phyloP scores from a whole-genome alignment of 2,797 vertebrate genomes.

The Syngnathus rostellatus region DNA sequence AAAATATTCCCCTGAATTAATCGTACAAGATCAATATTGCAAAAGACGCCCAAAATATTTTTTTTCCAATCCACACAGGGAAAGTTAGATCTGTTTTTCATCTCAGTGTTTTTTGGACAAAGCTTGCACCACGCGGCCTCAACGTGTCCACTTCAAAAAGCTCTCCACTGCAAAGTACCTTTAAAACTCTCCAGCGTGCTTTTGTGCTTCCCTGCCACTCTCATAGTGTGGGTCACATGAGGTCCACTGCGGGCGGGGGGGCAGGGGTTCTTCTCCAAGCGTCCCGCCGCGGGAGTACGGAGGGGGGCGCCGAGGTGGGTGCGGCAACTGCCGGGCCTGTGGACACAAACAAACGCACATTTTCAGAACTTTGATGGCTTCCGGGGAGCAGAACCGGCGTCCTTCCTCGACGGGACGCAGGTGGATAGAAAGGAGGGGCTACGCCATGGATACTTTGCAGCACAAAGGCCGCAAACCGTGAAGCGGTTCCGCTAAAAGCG shows the following conservation, averaged over 20 bases:
- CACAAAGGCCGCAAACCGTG: conserved; percentile 43
- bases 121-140: neutral
- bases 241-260: conserved; percentile 5
- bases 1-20: too few relatives aligned
- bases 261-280: conserved; percentile 31
- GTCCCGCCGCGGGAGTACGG: conserved; percentile 42
- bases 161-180: neutral
- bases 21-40: too few relatives aligned
- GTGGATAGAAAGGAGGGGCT: neutral
- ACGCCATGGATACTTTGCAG: neutral
- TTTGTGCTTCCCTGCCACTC: neutral
- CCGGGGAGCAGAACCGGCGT: conserved; percentile 23
- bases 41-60: too few relatives aligned
- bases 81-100: too few relatives aligned
- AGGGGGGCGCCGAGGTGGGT: conserved; percentile 26
- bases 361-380: conserved; percentile 42
- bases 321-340: conserved; percentile 14
- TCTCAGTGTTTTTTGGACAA: too few relatives aligned
- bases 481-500: conserved; percentile 62
- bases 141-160: neutral
- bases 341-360: conserved; percentile 40
- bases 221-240: conserved; percentile 14
- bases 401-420: too few relatives aligned
- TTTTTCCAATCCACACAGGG: too few relatives aligned
- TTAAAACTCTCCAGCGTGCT: neutral